phyloP scores from a whole-genome alignment of 2,113 vertebrate genomes.

The Scatophagus argus region DNA sequence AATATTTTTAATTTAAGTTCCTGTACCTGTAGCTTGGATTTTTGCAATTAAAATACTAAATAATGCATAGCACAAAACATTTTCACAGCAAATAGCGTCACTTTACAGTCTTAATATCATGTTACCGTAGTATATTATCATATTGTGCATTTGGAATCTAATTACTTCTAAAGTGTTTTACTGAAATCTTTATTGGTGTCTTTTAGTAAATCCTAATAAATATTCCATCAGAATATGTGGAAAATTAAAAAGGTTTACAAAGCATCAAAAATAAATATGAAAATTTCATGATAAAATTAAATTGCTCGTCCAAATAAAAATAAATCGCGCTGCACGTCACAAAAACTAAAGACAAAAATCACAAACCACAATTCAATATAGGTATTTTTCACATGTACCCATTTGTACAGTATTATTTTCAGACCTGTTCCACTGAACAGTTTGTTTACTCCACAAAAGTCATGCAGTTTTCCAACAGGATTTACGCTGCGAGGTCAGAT shows the following conservation, averaged over 20 bases:
- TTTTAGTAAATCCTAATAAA: slow-evolving; percentile 7
- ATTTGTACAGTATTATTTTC: not conserved
- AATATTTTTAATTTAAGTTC: not conserved
- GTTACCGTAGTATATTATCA: not conserved
- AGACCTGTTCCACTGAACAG: not conserved
- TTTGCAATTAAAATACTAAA: slow-evolving; percentile 1
- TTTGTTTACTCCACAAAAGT: slow-evolving; percentile 12
- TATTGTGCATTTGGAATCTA: not conserved
- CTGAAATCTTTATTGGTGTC: not conserved
- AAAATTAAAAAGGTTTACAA: not conserved
- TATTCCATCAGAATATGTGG: not conserved
- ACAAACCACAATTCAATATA: not conserved
- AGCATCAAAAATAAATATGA: slow-evolving; percentile 1
- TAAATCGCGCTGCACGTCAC: not conserved
- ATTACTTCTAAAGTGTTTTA: slow-evolving; percentile 7
- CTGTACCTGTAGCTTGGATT: not conserved
- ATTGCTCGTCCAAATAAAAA: not conserved
- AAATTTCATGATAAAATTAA: slow-evolving; percentile 5
- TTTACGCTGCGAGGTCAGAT: slow-evolving; percentile 8
- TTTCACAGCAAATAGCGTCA: not conserved
- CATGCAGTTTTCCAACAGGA: not conserved
- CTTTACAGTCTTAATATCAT: not conserved
- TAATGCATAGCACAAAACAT: not conserved
- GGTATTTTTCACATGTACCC: not conserved
- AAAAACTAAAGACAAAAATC: slow-evolving; percentile 23